Conservation (phyloP, 37 sponge, comb jelly and placozoan genomes). For the Cladorhizidae sp. region DNA sequence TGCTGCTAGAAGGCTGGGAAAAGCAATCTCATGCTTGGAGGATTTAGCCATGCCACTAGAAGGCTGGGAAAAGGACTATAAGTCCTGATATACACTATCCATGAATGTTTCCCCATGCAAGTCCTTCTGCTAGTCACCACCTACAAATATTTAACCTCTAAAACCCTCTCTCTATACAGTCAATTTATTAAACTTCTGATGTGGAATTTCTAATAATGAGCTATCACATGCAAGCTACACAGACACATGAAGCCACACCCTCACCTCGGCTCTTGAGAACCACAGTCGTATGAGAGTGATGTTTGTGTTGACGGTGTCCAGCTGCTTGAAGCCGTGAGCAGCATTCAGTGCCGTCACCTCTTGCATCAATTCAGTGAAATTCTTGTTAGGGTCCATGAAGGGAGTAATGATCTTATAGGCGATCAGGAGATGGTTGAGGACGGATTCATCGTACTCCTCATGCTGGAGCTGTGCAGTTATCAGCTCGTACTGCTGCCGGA, state of each 20-base stretch:
- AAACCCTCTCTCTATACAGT: too few species aligned
- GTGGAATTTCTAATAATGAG: too few species aligned
- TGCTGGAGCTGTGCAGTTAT: conserved; percentile 84
- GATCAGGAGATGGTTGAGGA: conserved; percentile 80
- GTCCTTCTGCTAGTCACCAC: too few species aligned
- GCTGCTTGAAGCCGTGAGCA: conserved; percentile 23
- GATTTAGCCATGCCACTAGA: too few species aligned
- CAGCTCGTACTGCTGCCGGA: conserved; percentile 69
- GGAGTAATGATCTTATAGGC: conserved; percentile 78
- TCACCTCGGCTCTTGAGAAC: conserved; percentile 79
- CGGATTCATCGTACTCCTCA: conserved; percentile 87
- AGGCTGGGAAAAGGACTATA: too few species aligned
- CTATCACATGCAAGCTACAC: too few species aligned
- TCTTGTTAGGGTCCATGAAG: conserved; percentile 59
- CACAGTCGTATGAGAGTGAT: conserved; percentile 79
- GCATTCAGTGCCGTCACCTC: conserved; percentile 44
- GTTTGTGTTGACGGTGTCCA: conserved; percentile 80
- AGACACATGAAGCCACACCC: background rate
- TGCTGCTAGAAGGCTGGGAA: too few species aligned
- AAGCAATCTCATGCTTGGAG: too few species aligned
- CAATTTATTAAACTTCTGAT: too few species aligned
- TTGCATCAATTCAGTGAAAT: conserved; percentile 62
- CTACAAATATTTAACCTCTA: too few species aligned
- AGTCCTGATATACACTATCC: too few species aligned
- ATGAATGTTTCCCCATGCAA: too few species aligned